These are phyloP conservation scores for Graphium colonna DNA, from an alignment of 2,888 invertebrate species.

Conservation along the genomic window DNA sequence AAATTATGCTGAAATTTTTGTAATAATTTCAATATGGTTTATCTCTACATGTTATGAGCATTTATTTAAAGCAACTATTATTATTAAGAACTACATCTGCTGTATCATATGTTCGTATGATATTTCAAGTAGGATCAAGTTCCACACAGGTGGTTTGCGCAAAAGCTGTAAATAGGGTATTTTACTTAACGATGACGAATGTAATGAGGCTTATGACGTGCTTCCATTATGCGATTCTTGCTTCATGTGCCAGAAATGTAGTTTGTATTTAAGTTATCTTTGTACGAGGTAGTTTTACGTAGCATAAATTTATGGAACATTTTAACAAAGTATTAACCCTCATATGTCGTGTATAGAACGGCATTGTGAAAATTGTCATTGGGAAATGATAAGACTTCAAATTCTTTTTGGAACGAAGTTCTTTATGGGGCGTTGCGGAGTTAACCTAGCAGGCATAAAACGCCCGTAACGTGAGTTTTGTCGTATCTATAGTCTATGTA, in stretches of 20 bases:
- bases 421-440: too few relatives aligned
- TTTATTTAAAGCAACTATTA: too few relatives aligned
- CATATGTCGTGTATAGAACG: not conserved
- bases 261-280: not conserved
- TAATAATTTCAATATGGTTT: too few relatives aligned
- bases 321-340: not conserved
- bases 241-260: not conserved
- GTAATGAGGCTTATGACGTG: constrained; percentile 15
- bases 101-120: too few relatives aligned
- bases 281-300: not conserved
- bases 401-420: too few relatives aligned
- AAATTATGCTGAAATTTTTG: too few relatives aligned
- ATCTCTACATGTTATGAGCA: too few relatives aligned
- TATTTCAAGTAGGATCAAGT: not conserved
- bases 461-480: too few relatives aligned
- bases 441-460: too few relatives aligned
- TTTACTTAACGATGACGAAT: constrained; percentile 15
- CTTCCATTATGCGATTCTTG: not conserved
- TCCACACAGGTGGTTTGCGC: not conserved
- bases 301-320: not conserved
- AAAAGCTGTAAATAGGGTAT: constrained; percentile 6
- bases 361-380: not conserved
- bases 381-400: not conserved
- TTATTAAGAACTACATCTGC: too few relatives aligned
- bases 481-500: too few relatives aligned